Percentiles rank a stretch among this genome's conserved stretches.
phyloP scores from a whole-genome alignment of 2,888 invertebrate genomes.

The Dryobotodes eremita region DNA sequence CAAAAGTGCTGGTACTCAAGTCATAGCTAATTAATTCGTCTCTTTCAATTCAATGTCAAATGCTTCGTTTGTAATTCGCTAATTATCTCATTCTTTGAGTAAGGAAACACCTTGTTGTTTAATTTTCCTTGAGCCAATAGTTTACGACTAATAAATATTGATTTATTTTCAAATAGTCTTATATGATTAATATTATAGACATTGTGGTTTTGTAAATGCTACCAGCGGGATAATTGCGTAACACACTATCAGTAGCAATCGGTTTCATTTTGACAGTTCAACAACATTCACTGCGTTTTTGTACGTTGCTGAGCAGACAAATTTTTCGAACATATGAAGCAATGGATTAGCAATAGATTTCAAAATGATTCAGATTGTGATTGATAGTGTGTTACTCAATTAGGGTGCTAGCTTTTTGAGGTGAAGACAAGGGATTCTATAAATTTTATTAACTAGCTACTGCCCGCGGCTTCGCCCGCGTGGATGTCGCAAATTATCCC shows the following conservation, averaged over 20 bases:
- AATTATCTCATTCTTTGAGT: constrained; percentile 31
- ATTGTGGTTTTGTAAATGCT: background rate
- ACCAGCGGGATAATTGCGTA: too few species aligned
- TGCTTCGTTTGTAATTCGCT: background rate
- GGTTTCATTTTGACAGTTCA: too few species aligned
- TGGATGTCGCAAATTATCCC: too few species aligned
- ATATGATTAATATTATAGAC: background rate
- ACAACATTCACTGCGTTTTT: too few species aligned
- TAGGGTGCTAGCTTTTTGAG: background rate
- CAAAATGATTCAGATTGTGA: too few species aligned
- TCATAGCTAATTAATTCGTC: constrained; percentile 1
- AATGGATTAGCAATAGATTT: too few species aligned
- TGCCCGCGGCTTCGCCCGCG: too few species aligned
- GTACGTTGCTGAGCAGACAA: too few species aligned
- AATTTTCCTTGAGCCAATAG: constrained; percentile 29
- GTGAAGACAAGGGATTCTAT: background rate
- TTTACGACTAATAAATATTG: background rate
- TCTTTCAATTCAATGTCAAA: constrained; percentile 15
- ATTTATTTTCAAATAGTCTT: background rate
- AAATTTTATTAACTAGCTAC: background rate
- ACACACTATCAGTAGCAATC: too few species aligned
- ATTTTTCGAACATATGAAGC: too few species aligned
- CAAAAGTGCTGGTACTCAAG: too few species aligned
- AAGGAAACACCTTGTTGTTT: constrained; percentile 32
- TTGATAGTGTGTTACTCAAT: too few species aligned